phyloP scores from a whole-genome alignment of 2,113 vertebrate species.

The Leptosomus discolor region DNA sequence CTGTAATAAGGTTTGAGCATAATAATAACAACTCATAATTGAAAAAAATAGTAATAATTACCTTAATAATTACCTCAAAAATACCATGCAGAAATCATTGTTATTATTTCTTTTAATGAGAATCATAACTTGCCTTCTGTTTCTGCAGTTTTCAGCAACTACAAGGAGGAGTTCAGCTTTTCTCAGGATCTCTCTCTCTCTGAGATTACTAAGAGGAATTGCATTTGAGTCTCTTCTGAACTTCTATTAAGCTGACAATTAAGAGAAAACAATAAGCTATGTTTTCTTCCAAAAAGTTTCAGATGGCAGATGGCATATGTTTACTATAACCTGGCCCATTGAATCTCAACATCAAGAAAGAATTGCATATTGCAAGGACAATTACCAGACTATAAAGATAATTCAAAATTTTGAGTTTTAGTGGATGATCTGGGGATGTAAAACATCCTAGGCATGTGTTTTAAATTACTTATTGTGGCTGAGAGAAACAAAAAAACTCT shows the following conservation, averaged over 20 bases:
- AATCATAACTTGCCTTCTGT: background rate
- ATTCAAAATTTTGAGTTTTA: background rate
- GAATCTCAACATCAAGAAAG: background rate
- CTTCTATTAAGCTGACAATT: background rate
- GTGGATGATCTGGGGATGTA: background rate
- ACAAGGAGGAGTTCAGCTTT: background rate
- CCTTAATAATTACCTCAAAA: background rate
- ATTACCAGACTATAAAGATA: background rate
- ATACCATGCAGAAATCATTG: background rate
- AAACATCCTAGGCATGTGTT: background rate
- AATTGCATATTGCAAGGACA: background rate
- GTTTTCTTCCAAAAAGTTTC: background rate
- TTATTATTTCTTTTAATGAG: background rate
- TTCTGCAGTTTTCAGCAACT: background rate
- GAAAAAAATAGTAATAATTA: background rate
- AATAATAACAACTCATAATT: background rate
- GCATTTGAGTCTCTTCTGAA: background rate
- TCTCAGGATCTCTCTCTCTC: background rate
- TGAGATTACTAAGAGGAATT: background rate
- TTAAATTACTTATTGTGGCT: background rate
- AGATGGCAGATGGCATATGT: background rate
- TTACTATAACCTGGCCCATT: fast-evolving
- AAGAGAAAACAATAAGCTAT: background rate
- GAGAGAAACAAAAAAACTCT: background rate
- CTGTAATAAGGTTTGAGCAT: background rate